Conservation (phyloP, 2,797 vertebrate genomes). For the Microctenopoma lineatum region DNA sequence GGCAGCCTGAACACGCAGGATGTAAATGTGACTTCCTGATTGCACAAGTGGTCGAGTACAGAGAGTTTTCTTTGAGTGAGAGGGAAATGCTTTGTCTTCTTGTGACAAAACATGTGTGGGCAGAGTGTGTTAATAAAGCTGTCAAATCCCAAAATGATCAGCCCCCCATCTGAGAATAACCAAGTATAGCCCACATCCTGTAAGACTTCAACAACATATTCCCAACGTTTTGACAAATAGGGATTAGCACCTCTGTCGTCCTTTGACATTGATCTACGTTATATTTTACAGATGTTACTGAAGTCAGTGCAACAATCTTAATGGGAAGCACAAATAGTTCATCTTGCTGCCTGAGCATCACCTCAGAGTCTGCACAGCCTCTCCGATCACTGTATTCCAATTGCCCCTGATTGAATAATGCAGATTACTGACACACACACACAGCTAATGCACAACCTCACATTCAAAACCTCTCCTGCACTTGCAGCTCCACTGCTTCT, state of each 20-base stretch:
- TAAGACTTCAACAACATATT: slow-evolving; percentile 7
- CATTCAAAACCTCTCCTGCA: slow-evolving; percentile 18
- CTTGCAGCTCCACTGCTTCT: slow-evolving; percentile 16
- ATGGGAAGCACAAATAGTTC: slow-evolving; percentile 35
- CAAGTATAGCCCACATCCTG: neutral
- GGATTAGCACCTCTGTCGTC: slow-evolving; percentile 2
- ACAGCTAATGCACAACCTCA: slow-evolving; percentile 45
- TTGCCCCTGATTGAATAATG: slow-evolving; percentile 59
- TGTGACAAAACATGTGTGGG: slow-evolving; percentile 48
- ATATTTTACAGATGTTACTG: slow-evolving; percentile 6
- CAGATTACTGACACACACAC: slow-evolving; percentile 46
- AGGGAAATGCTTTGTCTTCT: slow-evolving; percentile 54
- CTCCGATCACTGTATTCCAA: slow-evolving; percentile 40
- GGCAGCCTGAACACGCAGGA: slow-evolving; percentile 48
- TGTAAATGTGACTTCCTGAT: slow-evolving; percentile 72
- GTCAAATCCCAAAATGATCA: slow-evolving; percentile 30
- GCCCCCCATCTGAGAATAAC: slow-evolving; percentile 12
- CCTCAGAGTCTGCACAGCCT: slow-evolving; percentile 13
- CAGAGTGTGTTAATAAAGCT: slow-evolving; percentile 37
- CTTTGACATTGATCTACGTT: neutral
- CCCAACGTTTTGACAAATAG: neutral
- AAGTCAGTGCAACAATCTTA: slow-evolving; percentile 13
- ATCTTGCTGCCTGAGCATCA: slow-evolving; percentile 23
- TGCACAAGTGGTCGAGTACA: slow-evolving; percentile 71
- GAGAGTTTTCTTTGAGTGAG: slow-evolving; percentile 1